phyloP scores from a whole-genome alignment of 2,113 vertebrate genomes.

The Ibidorhyncha struthersii region DNA sequence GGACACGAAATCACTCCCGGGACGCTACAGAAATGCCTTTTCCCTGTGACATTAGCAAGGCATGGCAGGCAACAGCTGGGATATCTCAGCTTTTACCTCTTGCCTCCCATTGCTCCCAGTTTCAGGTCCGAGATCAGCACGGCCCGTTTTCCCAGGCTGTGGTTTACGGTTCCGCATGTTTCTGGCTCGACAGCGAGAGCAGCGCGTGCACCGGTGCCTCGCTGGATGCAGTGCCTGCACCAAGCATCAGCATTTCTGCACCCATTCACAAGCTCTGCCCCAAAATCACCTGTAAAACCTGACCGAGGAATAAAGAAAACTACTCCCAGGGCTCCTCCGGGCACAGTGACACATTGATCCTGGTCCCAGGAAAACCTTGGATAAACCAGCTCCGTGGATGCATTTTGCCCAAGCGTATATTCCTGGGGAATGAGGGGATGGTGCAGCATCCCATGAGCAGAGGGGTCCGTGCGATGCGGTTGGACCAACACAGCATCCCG shows the following conservation, averaged over 20 bases:
- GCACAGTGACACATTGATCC: accelerated
- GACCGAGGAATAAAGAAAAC: background rate
- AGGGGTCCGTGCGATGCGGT: accelerated
- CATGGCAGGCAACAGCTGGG: background rate
- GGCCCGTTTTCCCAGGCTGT: background rate
- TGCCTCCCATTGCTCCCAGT: background rate
- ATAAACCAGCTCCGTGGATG: background rate
- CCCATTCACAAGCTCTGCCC: background rate
- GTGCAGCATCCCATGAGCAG: background rate
- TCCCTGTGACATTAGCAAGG: background rate
- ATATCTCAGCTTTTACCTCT: background rate
- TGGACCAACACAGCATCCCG: background rate
- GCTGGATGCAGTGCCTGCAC: accelerated
- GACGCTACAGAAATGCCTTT: background rate
- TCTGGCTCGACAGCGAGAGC: background rate
- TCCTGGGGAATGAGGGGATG: background rate
- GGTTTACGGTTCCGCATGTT: background rate
- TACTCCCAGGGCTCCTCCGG: background rate
- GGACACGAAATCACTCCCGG: background rate
- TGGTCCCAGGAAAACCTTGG: background rate
- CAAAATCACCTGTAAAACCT: background rate
- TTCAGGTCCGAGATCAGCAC: background rate
- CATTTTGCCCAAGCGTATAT: accelerated
- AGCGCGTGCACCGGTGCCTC: accelerated
- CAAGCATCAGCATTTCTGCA: background rate